Conservation (phyloP, 2,797 vertebrate species). For the Nothura maculosa region DNA sequence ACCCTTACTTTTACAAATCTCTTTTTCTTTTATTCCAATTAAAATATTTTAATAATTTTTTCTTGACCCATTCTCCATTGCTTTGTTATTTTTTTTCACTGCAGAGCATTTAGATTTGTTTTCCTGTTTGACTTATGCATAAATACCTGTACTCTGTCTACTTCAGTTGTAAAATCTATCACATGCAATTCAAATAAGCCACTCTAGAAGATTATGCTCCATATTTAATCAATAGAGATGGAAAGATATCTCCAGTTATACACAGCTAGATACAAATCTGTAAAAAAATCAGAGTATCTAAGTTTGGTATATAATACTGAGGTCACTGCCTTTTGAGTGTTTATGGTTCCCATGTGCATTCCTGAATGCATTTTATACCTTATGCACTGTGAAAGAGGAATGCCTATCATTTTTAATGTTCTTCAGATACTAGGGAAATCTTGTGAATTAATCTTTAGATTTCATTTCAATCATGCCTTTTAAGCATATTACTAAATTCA, state of each 20-base stretch:
- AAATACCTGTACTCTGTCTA: not conserved
- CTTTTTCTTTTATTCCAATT: not conserved
- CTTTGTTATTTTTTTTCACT: not conserved
- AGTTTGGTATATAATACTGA: not conserved
- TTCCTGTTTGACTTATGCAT: not conserved
- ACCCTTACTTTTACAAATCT: not conserved
- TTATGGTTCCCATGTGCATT: not conserved
- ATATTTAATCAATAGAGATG: not conserved
- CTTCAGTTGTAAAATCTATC: too few species aligned
- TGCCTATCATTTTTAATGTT: not conserved
- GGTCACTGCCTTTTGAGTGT: not conserved
- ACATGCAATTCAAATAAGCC: too few species aligned
- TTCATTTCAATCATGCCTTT: not conserved
- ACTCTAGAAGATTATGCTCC: not conserved
- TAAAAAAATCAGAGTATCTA: not conserved
- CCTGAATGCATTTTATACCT: not conserved
- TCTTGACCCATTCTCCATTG: not conserved
- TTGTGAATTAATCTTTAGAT: not conserved
- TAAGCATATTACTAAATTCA: not conserved
- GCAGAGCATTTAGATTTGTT: not conserved
- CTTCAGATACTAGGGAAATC: not conserved
- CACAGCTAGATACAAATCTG: not conserved
- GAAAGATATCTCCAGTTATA: not conserved
- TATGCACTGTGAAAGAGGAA: not conserved
- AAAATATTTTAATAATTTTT: not conserved